Evolutionary conservation across 2,113 vertebrate genomes (phyloP), one percentile per base, ranked within the genome.

Genomic region (Mobula birostris): DNA sequence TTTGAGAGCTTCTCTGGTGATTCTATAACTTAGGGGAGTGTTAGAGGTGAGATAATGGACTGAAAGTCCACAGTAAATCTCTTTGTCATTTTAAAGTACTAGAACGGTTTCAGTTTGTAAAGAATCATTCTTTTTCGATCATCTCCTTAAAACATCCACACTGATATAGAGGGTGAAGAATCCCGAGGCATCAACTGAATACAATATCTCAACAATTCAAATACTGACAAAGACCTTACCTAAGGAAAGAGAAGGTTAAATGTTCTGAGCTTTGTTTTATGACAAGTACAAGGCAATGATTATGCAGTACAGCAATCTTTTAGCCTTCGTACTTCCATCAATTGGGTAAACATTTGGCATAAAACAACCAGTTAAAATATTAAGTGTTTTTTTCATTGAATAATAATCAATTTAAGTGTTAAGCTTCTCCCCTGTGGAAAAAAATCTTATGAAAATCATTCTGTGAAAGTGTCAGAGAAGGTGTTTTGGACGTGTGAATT

Each of bases 331-430:
- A 74, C 72, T 93, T 36, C 68, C 70, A 24, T 93, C 68, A 70
- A 48, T 93, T 93, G 63, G 66, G 90, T 27, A 74, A 74, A 74
- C 90, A 93, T 74, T 93, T 40, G 66, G 36, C 68, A 27, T 68
- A 72, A 93, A 93, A 72, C n/a, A 48, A 72, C 32, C 63, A 74
- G 63, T 72, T 72, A 93, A 92, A 93, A 93, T 93, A 70, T 74
- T 93, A 74, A 74, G 90, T 93, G 90, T 72, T 74, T 74, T 48
- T 74, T 24, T 48, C 68, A 72, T 93, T 74, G 90, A 93, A 93
- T 93, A 72, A 93, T 74, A 36, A 92, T 40, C 68, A 74, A 74
- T 93, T 93, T 11, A 85, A 58, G 82, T 85, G 82, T 85, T 85
- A 93, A 93, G 72, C 36, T 40, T 93, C 68, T 74, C 90, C 90